Conservation (phyloP, 2,888 invertebrate species). For the Chromoteleia sp. region DNA sequence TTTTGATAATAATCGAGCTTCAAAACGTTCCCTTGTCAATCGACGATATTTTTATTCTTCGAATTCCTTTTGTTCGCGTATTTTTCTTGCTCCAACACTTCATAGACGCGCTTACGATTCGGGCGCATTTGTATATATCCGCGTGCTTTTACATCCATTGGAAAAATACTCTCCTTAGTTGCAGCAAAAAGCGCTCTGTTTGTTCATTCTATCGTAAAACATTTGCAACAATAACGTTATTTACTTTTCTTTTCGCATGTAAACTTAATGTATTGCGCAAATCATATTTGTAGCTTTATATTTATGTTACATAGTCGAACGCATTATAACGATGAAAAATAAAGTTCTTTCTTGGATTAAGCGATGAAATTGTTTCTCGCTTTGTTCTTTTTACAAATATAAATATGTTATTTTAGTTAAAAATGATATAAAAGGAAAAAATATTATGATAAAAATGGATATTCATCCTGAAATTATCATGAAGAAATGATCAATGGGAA, state of each 20-base stretch:
- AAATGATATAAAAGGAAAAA: too few relatives aligned
- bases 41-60: slow-evolving; percentile 20
- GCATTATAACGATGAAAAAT: slow-evolving; percentile 7
- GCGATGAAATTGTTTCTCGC: too few relatives aligned
- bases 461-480: too few relatives aligned
- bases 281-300: slow-evolving; percentile 32
- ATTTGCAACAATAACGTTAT: slow-evolving; percentile 31
- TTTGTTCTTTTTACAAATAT: too few relatives aligned
- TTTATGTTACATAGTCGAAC: slow-evolving; percentile 10
- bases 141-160: slow-evolving; percentile 13
- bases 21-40: slow-evolving; percentile 1
- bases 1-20: slow-evolving; percentile 11
- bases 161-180: slow-evolving; percentile 34
- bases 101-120: background rate
- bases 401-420: too few relatives aligned
- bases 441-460: too few relatives aligned
- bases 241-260: slow-evolving; percentile 19
- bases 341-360: too few relatives aligned
- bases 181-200: slow-evolving; percentile 17
- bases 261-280: slow-evolving; percentile 22
- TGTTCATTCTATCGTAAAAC: slow-evolving; percentile 40
- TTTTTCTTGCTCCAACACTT: slow-evolving; percentile 24
- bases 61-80: slow-evolving; percentile 17
- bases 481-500: too few relatives aligned
- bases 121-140: slow-evolving; percentile 25